Base-by-base conservation (phyloP, 1,140 invertebrate genomes). In the Glomeris maerens region DNA sequence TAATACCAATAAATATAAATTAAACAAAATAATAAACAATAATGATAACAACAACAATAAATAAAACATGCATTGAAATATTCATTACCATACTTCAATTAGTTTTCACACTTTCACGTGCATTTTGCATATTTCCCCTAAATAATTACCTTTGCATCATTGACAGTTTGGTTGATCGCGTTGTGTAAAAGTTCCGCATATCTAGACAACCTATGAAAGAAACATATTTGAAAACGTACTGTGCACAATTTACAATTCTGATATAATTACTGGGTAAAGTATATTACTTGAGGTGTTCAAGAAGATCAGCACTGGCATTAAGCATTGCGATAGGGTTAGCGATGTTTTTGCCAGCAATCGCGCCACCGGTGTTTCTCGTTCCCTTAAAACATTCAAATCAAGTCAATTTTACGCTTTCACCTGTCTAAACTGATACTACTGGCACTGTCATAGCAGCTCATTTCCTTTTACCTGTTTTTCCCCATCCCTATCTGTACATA, bases 291-390 rank as follows among this genome's bases (percentile, higher is more conserved):
- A 98, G 72, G 67, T 96, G 88, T 59, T 88, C 78, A 52, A 98
- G 70, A 80, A 98, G 84, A 66, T 96, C 91, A 26, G 87, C 80
- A 25, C 84, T 80, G 2, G 88, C 86, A 66, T 90, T 88, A 47
- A 97, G 70, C 83, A 97, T 95, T 0, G 91, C 92, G 49, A 93
- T 81, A 0, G 96, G 96, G 70, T 99, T 99, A 0, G 95, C 95
- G 44, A 97, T 80, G 68, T 98, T 94, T 66, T 91, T 92, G 45
- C 90, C 90, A 45, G 87, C 88, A 57, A 94, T 89, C 1, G 81
- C 76, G 28, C 85, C 88, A 46, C 90, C 91, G 27, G 91, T 94
- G 64, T 95, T 95, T 60, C 91, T 76, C 27, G 91, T 94, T 27
- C 90, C 91, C 66, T 70, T 40, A 25, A 31, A 26, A n/a, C 45